Evolutionary conservation across 2,888 invertebrate species (phyloP).

Genomic region (Hydraecia micacea): DNA sequence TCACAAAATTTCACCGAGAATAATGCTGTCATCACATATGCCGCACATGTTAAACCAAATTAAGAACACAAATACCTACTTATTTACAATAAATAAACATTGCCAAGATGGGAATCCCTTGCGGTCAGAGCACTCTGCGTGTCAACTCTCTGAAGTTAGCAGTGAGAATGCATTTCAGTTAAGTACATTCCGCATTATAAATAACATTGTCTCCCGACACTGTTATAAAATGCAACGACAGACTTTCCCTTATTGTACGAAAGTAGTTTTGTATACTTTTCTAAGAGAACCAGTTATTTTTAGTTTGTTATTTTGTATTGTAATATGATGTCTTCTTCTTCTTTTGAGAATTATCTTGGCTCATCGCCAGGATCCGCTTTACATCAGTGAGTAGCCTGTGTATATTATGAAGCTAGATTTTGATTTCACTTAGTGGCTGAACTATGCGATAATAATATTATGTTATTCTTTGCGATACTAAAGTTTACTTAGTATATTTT

Average conservation of each 20-base stretch:
- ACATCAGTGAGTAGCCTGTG: conserved; percentile 35
- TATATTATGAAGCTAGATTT: conserved; percentile 38
- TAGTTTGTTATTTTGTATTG: conserved; percentile 54
- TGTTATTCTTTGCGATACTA: background rate
- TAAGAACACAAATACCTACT: conserved; percentile 14
- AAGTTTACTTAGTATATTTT: background rate
- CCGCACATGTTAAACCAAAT: conserved; percentile 18
- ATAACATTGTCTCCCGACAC: conserved; percentile 54
- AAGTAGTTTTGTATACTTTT: conserved; percentile 32
- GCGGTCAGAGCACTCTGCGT: conserved; percentile 60
- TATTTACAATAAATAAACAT: conserved; percentile 15
- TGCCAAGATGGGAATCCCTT: conserved; percentile 53
- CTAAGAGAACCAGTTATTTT: conserved; percentile 40
- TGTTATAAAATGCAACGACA: conserved; percentile 52
- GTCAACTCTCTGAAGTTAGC: conserved; percentile 58
- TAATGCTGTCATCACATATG: background rate
- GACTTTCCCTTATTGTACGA: conserved; percentile 46
- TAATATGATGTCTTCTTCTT: conserved; percentile 45
- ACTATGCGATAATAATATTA: conserved; percentile 20
- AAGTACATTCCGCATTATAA: conserved; percentile 62
- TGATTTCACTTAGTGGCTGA: conserved; percentile 42
- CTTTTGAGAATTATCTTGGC: conserved; percentile 46
- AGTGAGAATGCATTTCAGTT: conserved; percentile 56
- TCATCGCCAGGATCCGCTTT: conserved; percentile 38
- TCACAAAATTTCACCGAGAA: background rate